Base-by-base conservation (phyloP, 2,113 vertebrate species). In the Rhineura floridana region DNA sequence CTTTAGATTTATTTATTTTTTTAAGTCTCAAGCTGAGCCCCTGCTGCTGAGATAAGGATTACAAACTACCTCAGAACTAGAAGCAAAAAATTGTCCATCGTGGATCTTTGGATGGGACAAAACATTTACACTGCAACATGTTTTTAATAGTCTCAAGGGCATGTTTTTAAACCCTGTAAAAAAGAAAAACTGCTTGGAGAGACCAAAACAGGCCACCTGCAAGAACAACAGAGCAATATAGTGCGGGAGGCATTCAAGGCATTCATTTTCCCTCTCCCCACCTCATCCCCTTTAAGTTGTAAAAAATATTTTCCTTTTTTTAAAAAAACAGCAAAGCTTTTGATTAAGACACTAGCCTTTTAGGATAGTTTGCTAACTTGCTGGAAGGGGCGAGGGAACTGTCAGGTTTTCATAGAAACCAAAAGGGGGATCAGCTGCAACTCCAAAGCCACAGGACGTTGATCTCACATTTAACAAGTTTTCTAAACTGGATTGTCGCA, bases 401-500 rank as follows among this genome's bases (percentile, higher is more conserved):
- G 3, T 7, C 10, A 93, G 93, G 77, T 92, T 94, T 92, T 6
- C 19, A 13, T 48, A 92, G 94, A 44, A 85, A 93, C 88, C 62
- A 88, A 93, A 92, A 95, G 78, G 90, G 89, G 0, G 4, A 72
- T 21, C 17, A 48, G 39, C 70, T 70, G 80, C 84, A 90, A 89
- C 83, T 93, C 67, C 89, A 92, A 92, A 93, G 83, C 87, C 90
- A 88, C 88, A 84, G 92, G 95, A 95, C 93, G 93, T 19, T 63
- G 88, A 95, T 90, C 94, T 87, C 95, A 92, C 92, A 88, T 94
- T 93, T 93, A 91, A 63, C 17, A 67, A 95, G 91, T 91, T 86
- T 83, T 91, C 91, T 91, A 95, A 96, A 96, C 93, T 91, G 93
- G 96, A 97, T 93, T 96, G 96, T 96, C 90, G 55, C 55, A 72